Conservation (phyloP, 2,888 invertebrate genomes). For the Drymonia ruficornis region DNA sequence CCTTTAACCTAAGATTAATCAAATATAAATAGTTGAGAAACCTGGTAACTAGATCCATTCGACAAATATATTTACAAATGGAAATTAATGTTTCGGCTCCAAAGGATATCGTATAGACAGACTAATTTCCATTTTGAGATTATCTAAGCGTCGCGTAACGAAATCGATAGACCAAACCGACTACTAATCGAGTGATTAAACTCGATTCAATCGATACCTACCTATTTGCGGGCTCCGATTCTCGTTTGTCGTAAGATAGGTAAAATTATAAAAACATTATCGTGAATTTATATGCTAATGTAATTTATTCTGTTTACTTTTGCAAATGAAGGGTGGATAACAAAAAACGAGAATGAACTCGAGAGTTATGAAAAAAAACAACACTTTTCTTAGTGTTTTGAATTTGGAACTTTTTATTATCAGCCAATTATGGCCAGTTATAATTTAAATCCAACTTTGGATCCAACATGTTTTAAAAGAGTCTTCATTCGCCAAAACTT, state of each 20-base stretch:
- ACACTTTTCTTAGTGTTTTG: too few relatives aligned
- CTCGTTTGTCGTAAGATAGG: constrained; percentile 5
- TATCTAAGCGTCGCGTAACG: constrained; percentile 10
- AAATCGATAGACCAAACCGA: constrained; percentile 16
- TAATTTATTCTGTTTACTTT: not conserved
- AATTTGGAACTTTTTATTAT: too few relatives aligned
- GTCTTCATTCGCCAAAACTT: too few relatives aligned
- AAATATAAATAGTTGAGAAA: not conserved
- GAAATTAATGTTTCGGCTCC: not conserved
- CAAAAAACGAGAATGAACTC: too few relatives aligned
- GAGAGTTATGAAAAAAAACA: too few relatives aligned
- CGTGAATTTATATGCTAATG: not conserved
- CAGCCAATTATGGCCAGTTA: too few relatives aligned
- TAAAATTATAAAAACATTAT: constrained; percentile 1
- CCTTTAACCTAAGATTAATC: not conserved
- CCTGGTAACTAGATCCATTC: not conserved
- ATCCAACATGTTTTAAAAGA: too few relatives aligned
- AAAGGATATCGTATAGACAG: not conserved
- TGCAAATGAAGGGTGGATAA: too few relatives aligned
- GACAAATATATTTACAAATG: not conserved
- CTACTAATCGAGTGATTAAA: constrained; percentile 15
- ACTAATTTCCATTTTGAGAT: constrained; percentile 7
- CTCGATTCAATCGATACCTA: constrained; percentile 21
- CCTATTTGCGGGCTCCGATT: constrained; percentile 17
- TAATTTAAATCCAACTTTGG: too few relatives aligned